Conservation (phyloP, 1,140 invertebrate species). For the Chionoecetes opilio region DNA sequence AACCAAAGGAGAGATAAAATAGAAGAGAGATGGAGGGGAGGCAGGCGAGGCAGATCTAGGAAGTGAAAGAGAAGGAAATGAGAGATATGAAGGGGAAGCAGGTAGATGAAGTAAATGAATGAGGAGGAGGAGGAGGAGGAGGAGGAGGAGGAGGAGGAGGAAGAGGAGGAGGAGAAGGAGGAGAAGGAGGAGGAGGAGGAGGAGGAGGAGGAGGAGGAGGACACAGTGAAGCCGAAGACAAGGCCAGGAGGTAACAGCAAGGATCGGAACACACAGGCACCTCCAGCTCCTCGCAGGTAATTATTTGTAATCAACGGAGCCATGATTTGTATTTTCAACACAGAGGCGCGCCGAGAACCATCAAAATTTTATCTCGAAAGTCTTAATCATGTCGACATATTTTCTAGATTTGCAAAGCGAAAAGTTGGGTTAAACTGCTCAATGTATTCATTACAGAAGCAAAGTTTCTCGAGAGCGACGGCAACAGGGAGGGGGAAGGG, state of each 20-base stretch:
- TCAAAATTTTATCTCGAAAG: constrained; percentile 71
- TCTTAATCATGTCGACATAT: constrained; percentile 79
- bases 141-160: too few species aligned
- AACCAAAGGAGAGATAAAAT: neutral
- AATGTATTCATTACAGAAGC: constrained; percentile 78
- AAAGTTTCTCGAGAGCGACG: constrained; percentile 46
- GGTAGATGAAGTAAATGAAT: neutral
- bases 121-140: neutral
- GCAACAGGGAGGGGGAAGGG: neutral
- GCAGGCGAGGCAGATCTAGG: neutral
- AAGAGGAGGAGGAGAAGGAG: neutral
- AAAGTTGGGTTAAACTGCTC: constrained; percentile 78
- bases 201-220: too few species aligned
- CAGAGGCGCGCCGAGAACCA: constrained; percentile 62
- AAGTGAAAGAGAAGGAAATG: neutral
- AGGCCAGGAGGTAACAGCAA: neutral
- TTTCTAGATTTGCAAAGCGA: constrained; percentile 77
- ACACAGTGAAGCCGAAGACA: constrained; percentile 36
- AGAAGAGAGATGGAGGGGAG: neutral
- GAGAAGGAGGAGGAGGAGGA: neutral
- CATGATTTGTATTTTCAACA: constrained; percentile 78
- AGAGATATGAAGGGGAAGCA: neutral
- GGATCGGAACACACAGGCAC: neutral
- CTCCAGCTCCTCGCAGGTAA: constrained; percentile 72
- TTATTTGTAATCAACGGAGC: constrained; percentile 78